Evolutionary conservation across 2,888 invertebrate species (phyloP).

Genomic region (Charanyca ferruginea): DNA sequence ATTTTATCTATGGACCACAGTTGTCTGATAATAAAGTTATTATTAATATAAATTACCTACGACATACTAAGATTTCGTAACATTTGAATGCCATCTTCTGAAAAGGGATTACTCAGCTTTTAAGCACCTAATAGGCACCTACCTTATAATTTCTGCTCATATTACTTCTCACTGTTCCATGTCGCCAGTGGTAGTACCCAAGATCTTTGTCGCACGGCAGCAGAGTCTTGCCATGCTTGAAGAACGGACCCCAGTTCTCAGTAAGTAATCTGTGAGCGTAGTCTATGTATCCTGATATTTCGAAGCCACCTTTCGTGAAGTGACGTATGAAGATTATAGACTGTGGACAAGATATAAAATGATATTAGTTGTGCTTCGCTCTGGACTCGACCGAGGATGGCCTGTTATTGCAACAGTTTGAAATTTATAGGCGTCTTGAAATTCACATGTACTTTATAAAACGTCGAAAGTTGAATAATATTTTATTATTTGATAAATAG

Average conservation of each 20-base stretch:
- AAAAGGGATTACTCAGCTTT: background rate
- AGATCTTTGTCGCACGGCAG: conserved; percentile 93
- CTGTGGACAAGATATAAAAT: conserved; percentile 78
- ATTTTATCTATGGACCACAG: too few species aligned
- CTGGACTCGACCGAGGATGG: background rate
- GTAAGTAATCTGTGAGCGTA: conserved; percentile 93
- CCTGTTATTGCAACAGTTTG: background rate
- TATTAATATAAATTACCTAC: too few species aligned
- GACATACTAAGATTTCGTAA: too few species aligned
- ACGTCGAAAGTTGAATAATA: too few species aligned
- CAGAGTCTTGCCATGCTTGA: conserved; percentile 92
- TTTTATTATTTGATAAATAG: too few species aligned
- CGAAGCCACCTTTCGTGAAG: conserved; percentile 93
- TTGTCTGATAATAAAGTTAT: too few species aligned
- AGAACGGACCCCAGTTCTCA: conserved; percentile 95
- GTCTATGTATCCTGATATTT: conserved; percentile 97
- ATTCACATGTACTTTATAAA: too few species aligned
- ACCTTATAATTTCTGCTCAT: conserved; percentile 95
- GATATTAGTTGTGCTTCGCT: background rate
- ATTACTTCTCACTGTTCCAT: conserved; percentile 93
- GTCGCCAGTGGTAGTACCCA: conserved; percentile 95
- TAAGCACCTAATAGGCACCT: background rate
- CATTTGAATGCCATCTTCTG: background rate
- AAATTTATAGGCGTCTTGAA: background rate
- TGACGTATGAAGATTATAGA: conserved; percentile 95